These are phyloP conservation scores for Otus scops DNA, from an alignment of 2,797 vertebrate species.

Conservation along the genomic window DNA sequence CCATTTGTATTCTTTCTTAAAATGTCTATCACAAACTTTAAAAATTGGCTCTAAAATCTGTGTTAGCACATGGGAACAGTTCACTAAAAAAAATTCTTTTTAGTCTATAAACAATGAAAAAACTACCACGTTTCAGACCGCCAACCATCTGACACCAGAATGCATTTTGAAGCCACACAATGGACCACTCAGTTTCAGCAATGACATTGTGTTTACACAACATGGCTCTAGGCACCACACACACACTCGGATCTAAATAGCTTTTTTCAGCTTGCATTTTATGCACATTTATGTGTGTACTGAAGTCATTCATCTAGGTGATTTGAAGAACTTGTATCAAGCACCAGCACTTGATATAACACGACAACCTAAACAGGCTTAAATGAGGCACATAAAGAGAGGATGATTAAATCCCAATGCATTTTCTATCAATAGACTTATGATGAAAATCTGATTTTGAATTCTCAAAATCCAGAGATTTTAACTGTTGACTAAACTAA, in stretches of 20 bases:
- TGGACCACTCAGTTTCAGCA: neutral
- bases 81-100: neutral
- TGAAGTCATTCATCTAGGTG: neutral
- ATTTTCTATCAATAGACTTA: constrained; percentile 43
- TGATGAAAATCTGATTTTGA: constrained; percentile 46
- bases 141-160: neutral
- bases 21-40: neutral
- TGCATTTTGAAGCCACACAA: neutral
- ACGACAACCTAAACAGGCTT: neutral
- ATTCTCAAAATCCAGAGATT: constrained; percentile 42
- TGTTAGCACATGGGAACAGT: neutral
- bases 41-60: neutral
- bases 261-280: constrained; percentile 31
- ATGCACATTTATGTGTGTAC: neutral
- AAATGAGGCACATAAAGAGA: constrained; percentile 10
- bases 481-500: constrained; percentile 20
- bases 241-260: neutral
- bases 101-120: neutral
- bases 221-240: neutral
- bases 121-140: neutral
- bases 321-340: constrained; percentile 12
- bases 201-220: neutral
- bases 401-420: neutral
- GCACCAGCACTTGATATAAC: neutral
- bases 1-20: neutral